Evolutionary conservation across 2,113 vertebrate genomes (phyloP).

Genomic region (Platysternon megacephalum): DNA sequence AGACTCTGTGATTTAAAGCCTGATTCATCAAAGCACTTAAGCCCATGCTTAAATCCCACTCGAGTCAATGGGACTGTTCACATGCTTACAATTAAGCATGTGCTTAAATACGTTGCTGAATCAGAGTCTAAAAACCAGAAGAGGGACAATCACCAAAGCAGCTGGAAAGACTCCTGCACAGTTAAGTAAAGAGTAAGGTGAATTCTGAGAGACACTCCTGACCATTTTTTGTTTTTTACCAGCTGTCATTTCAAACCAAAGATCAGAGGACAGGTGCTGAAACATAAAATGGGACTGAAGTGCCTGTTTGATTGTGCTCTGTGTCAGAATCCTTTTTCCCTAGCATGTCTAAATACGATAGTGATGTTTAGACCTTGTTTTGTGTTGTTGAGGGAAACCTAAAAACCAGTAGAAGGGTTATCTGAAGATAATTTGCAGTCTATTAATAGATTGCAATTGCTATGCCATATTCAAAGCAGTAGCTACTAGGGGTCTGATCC

Average conservation of each 20-base stretch:
- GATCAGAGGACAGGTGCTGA: neutral
- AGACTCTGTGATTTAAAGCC: constrained; percentile 16
- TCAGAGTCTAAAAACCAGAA: neutral
- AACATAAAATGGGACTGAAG: neutral
- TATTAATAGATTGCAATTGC: neutral
- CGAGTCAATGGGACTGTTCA: constrained; percentile 24
- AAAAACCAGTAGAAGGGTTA: neutral
- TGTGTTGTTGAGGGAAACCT: neutral
- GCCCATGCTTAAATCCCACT: neutral
- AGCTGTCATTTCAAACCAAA: constrained; percentile 5
- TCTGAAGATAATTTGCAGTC: neutral
- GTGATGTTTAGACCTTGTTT: neutral
- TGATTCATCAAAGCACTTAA: neutral
- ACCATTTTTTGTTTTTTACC: neutral
- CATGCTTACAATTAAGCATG: neutral
- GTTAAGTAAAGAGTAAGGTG: neutral
- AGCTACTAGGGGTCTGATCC: neutral
- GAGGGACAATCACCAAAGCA: neutral
- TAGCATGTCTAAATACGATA: neutral
- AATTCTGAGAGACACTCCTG: neutral
- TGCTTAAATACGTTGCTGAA: neutral
- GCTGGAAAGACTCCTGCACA: neutral
- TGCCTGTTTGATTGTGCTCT: neutral
- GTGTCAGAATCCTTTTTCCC: neutral
- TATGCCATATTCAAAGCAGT: neutral